A percentile compares a stretch with the other conserved stretches of the same genome.
These are phyloP conservation scores for Plectropomus leopardus DNA, from an alignment of 2,113 vertebrate species.

Conservation along the genomic window DNA sequence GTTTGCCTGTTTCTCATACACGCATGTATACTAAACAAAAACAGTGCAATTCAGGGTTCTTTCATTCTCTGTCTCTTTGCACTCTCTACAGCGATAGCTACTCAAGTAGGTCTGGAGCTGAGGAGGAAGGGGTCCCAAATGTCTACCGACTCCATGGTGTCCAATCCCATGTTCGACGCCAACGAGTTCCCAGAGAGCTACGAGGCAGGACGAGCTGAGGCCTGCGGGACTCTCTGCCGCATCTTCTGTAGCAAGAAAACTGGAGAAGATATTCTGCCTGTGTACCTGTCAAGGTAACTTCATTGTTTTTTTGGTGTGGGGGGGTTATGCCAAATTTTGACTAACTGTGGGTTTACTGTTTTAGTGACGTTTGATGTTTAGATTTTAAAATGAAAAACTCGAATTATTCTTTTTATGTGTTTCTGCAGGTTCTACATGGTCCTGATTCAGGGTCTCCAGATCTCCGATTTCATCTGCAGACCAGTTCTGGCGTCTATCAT, in stretches of 20 bases:
- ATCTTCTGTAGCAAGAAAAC: conserved; percentile 99
- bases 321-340: too few relatives aligned
- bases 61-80: conserved; percentile 66
- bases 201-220: conserved; percentile 95
- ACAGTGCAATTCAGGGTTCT: conserved; percentile 72
- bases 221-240: conserved; percentile 95
- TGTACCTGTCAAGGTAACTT: conserved; percentile 95
- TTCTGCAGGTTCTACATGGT: conserved; percentile 96
- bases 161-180: conserved; percentile 93
- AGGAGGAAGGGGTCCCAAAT: conserved; percentile 95
- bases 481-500: conserved; percentile 96
- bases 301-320: too few relatives aligned
- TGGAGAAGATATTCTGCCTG: conserved; percentile 96
- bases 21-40: conserved; percentile 76
- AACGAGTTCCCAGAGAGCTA: conserved; percentile 97
- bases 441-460: conserved; percentile 98
- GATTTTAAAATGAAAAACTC: background rate
- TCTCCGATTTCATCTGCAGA: conserved; percentile 94
- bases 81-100: conserved; percentile 90
- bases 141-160: conserved; percentile 95
- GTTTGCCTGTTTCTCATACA: conserved; percentile 57
- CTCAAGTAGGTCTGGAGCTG: conserved; percentile 93
- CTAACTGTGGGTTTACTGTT: background rate
- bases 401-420: conserved; percentile 28
- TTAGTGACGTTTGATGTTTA: background rate